phyloP scores from a whole-genome alignment of 64 coral and sea anemone species.

The Catalaphyllia jardinei region DNA sequence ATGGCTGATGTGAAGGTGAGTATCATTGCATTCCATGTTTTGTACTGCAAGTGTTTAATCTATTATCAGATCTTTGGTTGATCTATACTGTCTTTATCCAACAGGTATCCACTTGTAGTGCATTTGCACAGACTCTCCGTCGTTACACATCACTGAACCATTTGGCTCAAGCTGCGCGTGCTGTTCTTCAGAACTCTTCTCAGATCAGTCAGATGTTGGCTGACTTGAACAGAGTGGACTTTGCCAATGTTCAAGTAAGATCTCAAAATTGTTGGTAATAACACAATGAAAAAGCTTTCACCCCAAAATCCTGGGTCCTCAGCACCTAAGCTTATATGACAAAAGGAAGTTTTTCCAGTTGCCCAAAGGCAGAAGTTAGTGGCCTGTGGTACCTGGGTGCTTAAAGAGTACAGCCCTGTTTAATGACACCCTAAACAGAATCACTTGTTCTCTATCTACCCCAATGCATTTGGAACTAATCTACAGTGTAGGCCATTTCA shows the following conservation, averaged over 20 bases:
- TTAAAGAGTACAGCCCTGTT: too few relatives aligned
- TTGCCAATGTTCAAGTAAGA: conserved; percentile 98
- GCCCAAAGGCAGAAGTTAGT: too few relatives aligned
- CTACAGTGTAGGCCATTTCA: too few relatives aligned
- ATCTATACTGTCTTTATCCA: neutral
- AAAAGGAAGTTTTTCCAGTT: neutral
- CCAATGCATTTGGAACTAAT: too few relatives aligned
- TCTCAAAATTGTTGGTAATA: neutral
- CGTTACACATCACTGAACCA: conserved; percentile 98
- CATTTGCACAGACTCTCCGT: conserved; percentile 96
- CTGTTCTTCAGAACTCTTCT: conserved; percentile 94
- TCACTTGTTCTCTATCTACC: too few relatives aligned
- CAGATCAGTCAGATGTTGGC: conserved; percentile 98
- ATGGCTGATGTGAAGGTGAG: conserved; percentile 92
- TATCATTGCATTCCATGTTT: too few relatives aligned
- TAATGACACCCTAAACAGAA: too few relatives aligned
- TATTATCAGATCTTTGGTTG: neutral
- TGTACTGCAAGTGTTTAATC: neutral
- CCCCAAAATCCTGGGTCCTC: too few relatives aligned
- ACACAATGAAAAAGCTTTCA: neutral
- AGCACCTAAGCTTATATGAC: neutral
- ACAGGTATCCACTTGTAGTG: conserved; percentile 92
- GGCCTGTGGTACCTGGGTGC: too few relatives aligned
- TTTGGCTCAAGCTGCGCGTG: conserved; percentile 93
- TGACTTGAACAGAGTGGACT: conserved; percentile 98